Percentiles rank a stretch among this genome's conserved stretches.
Evolutionary conservation across 2,888 invertebrate genomes (phyloP).

Genomic region (Stenichneumon culpator): DNA sequence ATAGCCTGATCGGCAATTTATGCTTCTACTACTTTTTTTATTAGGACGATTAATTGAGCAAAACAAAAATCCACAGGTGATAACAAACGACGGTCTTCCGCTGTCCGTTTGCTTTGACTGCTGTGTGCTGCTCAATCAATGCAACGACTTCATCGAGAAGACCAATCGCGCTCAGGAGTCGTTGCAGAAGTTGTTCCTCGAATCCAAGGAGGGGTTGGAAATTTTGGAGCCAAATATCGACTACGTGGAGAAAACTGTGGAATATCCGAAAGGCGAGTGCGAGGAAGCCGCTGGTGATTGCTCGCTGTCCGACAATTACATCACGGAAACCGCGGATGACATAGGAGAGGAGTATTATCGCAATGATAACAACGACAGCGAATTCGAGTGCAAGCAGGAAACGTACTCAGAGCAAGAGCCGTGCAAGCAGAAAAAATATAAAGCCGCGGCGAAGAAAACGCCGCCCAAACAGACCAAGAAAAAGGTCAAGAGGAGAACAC

Average conservation of each 20-base stretch:
- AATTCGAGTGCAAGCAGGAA: conserved; percentile 69
- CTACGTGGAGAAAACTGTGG: conserved; percentile 72
- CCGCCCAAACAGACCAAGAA: conserved; percentile 73
- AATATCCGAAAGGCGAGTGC: conserved; percentile 76
- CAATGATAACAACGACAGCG: conserved; percentile 66
- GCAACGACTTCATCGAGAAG: conserved; percentile 84
- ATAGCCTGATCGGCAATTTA: background rate
- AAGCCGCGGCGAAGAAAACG: conserved; percentile 71
- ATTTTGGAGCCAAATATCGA: conserved; percentile 74
- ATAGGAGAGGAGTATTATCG: conserved; percentile 72
- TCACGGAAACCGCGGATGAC: conserved; percentile 49
- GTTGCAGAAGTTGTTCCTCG: conserved; percentile 79
- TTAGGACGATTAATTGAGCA: background rate
- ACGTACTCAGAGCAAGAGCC: conserved; percentile 64
- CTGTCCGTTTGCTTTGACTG: conserved; percentile 84
- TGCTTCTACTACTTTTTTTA: conserved; percentile 5
- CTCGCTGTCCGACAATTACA: conserved; percentile 74
- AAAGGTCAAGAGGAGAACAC: conserved; percentile 75
- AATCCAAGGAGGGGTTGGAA: conserved; percentile 60
- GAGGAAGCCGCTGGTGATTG: conserved; percentile 68
- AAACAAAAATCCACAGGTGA: conserved; percentile 76
- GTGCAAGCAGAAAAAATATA: conserved; percentile 75
- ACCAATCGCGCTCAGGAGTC: conserved; percentile 84
- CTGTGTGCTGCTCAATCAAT: conserved; percentile 83
- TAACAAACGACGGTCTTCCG: conserved; percentile 82